A percentile compares a stretch with the other conserved stretches of the same genome.
Evolutionary conservation across 30 jellyfish, hydroid and myxozoan species (phyloP).

Genomic region (Aurelia coerulea): DNA sequence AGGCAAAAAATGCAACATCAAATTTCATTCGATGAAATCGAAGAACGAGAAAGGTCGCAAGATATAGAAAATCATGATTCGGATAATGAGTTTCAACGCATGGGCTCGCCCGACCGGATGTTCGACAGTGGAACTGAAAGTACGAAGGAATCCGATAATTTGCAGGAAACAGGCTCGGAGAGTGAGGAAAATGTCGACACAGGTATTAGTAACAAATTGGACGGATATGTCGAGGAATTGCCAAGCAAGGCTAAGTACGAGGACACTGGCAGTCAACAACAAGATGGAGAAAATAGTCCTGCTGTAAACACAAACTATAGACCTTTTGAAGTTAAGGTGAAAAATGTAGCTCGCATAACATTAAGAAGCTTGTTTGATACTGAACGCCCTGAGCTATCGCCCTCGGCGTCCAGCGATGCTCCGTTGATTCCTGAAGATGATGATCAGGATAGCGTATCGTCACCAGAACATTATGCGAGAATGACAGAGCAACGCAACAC

Average conservation of each 20-base stretch:
- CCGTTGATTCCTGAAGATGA: slow-evolving; percentile 46
- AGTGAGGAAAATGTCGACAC: neutral
- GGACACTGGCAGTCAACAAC: neutral
- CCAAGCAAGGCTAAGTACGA: neutral
- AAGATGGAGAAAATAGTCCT: neutral
- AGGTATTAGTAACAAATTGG: neutral
- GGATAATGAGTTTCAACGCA: neutral
- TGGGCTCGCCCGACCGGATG: neutral
- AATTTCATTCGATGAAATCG: slow-evolving; percentile 60
- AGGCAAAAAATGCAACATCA: slow-evolving; percentile 60
- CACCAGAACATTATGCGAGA: no score
- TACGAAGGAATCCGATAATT: slow-evolving; percentile 5
- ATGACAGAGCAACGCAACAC: no score
- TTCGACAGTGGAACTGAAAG: neutral
- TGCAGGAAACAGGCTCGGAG: neutral
- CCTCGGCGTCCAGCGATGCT: slow-evolving; percentile 54
- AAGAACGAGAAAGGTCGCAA: slow-evolving; percentile 21
- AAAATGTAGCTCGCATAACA: neutral
- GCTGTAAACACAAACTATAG: neutral
- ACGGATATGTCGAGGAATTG: neutral
- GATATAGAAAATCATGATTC: neutral
- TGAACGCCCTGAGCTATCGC: slow-evolving; percentile 7
- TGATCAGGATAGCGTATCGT: neutral
- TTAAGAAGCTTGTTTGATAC: neutral
- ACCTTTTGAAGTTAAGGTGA: neutral